These are phyloP conservation scores for Drosophila hydei DNA, from an alignment of 1,140 invertebrate species.

Conservation along the genomic window DNA sequence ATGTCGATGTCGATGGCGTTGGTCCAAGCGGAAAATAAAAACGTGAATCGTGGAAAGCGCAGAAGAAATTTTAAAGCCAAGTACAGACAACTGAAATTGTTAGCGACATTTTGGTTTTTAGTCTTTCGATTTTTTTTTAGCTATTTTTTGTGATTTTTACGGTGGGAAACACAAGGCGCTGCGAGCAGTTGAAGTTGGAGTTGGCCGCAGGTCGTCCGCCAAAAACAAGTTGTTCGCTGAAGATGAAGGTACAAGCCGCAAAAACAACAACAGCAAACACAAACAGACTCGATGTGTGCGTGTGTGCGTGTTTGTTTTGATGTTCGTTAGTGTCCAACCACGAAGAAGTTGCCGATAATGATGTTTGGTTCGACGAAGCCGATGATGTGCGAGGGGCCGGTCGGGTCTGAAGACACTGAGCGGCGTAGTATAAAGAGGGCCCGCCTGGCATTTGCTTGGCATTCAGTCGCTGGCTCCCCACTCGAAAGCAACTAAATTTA, in stretches of 20 bases:
- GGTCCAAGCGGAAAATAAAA: conserved; percentile 30
- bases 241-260: conserved; percentile 54
- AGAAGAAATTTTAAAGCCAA: conserved; percentile 65
- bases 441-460: conserved; percentile 67
- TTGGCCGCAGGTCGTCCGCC: conserved; percentile 37
- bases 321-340: conserved; percentile 42
- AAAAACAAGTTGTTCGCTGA: conserved; percentile 64
- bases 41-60: conserved; percentile 61
- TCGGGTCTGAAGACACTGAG: conserved; percentile 13
- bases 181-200: conserved; percentile 21
- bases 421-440: conserved; percentile 80
- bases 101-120: conserved; percentile 70
- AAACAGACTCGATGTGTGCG: conserved; percentile 14
- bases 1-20: conserved; percentile 19
- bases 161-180: conserved; percentile 56
- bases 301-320: conserved; percentile 35
- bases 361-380: conserved; percentile 42
- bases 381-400: neutral
- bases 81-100: conserved; percentile 55
- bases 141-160: conserved; percentile 40
- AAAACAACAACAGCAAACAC: conserved; percentile 8
- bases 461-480: conserved; percentile 84
- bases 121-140: conserved; percentile 41
- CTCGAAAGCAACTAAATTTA: conserved; percentile 83
- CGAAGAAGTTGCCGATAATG: conserved; percentile 55